phyloP scores from a whole-genome alignment of 1,140 invertebrate species.

The Wiebesia pumilae region DNA sequence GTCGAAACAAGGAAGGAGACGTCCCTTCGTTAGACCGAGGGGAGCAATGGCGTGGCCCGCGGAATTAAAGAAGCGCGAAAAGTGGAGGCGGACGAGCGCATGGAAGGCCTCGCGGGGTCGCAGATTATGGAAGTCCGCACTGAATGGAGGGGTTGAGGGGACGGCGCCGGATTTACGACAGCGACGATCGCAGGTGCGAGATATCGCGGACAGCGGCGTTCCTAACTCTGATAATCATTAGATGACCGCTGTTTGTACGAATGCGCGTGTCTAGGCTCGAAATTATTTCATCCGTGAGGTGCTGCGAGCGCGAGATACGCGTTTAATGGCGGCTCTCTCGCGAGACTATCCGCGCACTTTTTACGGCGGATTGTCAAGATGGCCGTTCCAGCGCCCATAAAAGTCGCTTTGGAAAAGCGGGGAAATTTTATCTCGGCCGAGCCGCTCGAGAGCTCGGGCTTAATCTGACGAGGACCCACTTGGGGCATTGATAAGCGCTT shows the following conservation, averaged over 20 bases:
- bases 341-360: neutral
- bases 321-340: slow-evolving; percentile 30
- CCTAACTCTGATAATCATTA: slow-evolving; percentile 19
- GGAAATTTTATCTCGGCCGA: slow-evolving; percentile 48
- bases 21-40: neutral
- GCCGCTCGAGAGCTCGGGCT: slow-evolving; percentile 22
- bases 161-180: slow-evolving; percentile 25
- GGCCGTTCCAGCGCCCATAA: slow-evolving; percentile 46
- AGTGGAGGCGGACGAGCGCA: slow-evolving; percentile 26
- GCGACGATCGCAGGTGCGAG: slow-evolving; percentile 36
- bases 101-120: neutral
- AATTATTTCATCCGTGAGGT: slow-evolving; percentile 29
- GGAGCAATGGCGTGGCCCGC: neutral
- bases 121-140: neutral
- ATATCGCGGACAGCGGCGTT: neutral
- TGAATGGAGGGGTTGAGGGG: neutral
- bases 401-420: slow-evolving; percentile 47
- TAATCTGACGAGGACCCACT: slow-evolving; percentile 46
- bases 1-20: too few relatives aligned
- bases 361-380: slow-evolving; percentile 51
- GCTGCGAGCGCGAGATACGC: slow-evolving; percentile 34
- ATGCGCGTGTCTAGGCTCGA: neutral
- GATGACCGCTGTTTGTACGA: neutral
- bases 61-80: slow-evolving; percentile 46
- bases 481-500: slow-evolving; percentile 36